Conservation (phyloP, 2,797 vertebrate species). For the Enteromius thamalakanensis region DNA sequence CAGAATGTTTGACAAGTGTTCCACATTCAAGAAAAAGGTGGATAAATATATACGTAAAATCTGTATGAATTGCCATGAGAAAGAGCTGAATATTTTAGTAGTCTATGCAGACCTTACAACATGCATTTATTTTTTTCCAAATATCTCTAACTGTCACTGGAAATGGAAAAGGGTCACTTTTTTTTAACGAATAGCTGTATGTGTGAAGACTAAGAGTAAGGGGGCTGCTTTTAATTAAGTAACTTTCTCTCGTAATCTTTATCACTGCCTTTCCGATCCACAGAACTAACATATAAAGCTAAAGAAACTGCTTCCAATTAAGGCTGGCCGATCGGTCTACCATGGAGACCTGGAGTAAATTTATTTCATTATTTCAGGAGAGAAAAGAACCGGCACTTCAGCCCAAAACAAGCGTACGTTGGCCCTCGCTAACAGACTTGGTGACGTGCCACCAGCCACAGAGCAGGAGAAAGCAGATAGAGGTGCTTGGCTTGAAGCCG, state of each 20-base stretch:
- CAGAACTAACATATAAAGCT: conserved; percentile 35
- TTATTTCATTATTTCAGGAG: conserved; percentile 33
- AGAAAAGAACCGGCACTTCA: neutral
- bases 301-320: conserved; percentile 53
- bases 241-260: neutral
- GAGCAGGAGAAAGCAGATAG: conserved; percentile 46
- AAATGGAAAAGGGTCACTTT: neutral
- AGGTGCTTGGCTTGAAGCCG: conserved; percentile 50
- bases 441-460: conserved; percentile 39
- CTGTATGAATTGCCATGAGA: too few species aligned
- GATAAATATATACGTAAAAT: neutral
- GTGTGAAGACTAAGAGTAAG: conserved; percentile 3
- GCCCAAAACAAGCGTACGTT: conserved; percentile 9
- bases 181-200: neutral
- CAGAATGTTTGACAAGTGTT: neutral
- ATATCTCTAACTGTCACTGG: neutral
- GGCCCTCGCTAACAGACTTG: conserved; percentile 51
- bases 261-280: conserved; percentile 27
- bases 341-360: conserved; percentile 34
- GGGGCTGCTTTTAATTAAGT: conserved; percentile 23
- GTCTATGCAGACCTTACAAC: neutral
- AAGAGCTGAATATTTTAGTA: neutral
- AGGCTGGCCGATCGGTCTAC: conserved; percentile 51
- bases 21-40: neutral
- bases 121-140: too few species aligned